Base-by-base conservation (phyloP, 2,888 invertebrate species). In the Epinotia nisella region DNA sequence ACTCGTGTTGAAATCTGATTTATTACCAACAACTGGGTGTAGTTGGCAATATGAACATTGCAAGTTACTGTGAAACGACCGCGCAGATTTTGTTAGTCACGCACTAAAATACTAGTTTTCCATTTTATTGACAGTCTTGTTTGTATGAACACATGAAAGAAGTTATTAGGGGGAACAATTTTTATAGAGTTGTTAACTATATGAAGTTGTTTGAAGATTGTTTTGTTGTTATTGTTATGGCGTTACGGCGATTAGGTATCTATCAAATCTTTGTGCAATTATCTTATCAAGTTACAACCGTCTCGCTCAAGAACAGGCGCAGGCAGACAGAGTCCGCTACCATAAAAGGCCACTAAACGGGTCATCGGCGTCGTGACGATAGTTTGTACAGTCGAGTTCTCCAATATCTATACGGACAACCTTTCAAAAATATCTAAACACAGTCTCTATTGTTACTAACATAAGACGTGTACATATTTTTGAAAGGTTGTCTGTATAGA, bases 1-100 rank as follows among this genome's bases (percentile, higher is more conserved):
- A 58, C 51, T 45, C 24, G 55, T 53, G 13, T 51, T 39, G 55
- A 41, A 67, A 61, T 55, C 53, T 71, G 53, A 71, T 67, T 71
- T 71, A 71, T 71, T 11, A 45, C 60, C 11, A 19, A n/a, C 71
- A 67, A 66, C 67, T 71, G 71, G 11, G 10, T 61, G 67, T 65
- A 58, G 58, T 59, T 53, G 41, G 59, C 56, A 45, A 70, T 56
- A 58, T 58, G 15, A 58, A 58, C 51, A 49, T 53, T 53, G 21
- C 49, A 64, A 55, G 59, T 60, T 55, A 45, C 35, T 45, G 29
- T 53, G 17, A 35, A 19, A 65, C 19, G 13, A 10, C 24, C 56
- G 19, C 24, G 5, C 7, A 15, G 17, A 39, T 39, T 19, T 35
- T 13, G 21, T 45, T 45, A 45, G 39, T 60, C 60, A 60, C 35